These are phyloP conservation scores for Ptilorrhoa leucosticta DNA, from an alignment of 2,113 vertebrate genomes.

Conservation along the genomic window DNA sequence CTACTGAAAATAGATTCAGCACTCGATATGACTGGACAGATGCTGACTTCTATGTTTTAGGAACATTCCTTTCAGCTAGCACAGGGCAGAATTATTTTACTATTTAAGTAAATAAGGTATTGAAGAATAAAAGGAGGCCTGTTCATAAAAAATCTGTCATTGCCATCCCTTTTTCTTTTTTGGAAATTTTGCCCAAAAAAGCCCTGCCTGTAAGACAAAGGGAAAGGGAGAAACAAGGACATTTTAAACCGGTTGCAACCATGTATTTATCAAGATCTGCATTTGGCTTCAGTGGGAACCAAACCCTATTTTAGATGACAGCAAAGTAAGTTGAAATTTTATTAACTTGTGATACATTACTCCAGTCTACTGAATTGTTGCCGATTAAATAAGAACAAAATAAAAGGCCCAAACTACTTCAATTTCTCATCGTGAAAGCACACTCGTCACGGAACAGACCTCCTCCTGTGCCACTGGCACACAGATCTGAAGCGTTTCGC, in stretches of 20 bases:
- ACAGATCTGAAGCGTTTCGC: accelerated
- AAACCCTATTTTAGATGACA: neutral
- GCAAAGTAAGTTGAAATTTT: neutral
- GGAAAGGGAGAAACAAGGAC: neutral
- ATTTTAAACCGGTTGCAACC: neutral
- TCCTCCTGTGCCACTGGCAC: accelerated
- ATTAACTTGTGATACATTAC: neutral
- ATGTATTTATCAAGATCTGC: neutral
- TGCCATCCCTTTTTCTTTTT: neutral
- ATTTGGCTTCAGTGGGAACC: neutral
- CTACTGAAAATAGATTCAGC: neutral
- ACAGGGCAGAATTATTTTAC: neutral
- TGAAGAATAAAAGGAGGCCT: neutral
- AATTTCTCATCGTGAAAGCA: neutral
- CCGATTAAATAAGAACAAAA: neutral
- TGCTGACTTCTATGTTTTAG: neutral
- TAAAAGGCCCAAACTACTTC: neutral
- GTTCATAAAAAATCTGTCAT: neutral
- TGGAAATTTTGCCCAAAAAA: neutral
- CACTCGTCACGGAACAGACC: accelerated
- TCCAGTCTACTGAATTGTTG: neutral
- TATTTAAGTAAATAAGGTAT: neutral
- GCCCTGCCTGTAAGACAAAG: neutral
- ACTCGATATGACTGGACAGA: neutral
- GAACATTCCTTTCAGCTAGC: neutral